Evolutionary conservation across 2,888 invertebrate genomes (phyloP).

Genomic region (Volucella zonaria): DNA sequence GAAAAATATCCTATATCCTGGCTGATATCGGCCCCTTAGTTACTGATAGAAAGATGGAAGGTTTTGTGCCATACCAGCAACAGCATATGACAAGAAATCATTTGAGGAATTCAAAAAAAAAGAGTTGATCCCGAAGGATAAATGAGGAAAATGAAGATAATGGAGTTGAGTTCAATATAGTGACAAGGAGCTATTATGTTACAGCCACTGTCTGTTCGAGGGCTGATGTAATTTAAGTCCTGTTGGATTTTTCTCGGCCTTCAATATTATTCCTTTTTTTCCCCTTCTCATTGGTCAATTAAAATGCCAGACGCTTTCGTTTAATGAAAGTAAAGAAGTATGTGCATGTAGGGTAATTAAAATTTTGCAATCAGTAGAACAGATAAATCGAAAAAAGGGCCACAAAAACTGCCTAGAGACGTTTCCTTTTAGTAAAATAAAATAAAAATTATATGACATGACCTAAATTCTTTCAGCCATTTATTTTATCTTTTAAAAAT

Average conservation of each 20-base stretch:
- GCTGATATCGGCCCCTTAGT: constrained; percentile 31
- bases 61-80: constrained; percentile 17
- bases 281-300: too few relatives aligned
- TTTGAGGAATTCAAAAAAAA: constrained; percentile 2
- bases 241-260: neutral
- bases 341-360: too few relatives aligned
- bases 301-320: too few relatives aligned
- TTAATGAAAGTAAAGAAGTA: too few relatives aligned
- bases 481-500: too few relatives aligned
- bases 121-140: constrained; percentile 23
- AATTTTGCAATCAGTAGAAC: too few relatives aligned
- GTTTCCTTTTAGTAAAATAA: too few relatives aligned
- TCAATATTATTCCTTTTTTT: too few relatives aligned
- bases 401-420: too few relatives aligned
- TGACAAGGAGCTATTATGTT: neutral
- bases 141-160: constrained; percentile 4
- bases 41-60: constrained; percentile 39
- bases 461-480: too few relatives aligned
- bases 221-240: neutral
- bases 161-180: neutral
- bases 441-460: too few relatives aligned
- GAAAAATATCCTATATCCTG: constrained; percentile 52
- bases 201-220: neutral
- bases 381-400: too few relatives aligned
- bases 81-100: constrained; percentile 39